Evolutionary conservation across 1,140 invertebrate genomes (phyloP), one percentile per base, ranked within the genome.

Genomic region (Papilio dardanus): DNA sequence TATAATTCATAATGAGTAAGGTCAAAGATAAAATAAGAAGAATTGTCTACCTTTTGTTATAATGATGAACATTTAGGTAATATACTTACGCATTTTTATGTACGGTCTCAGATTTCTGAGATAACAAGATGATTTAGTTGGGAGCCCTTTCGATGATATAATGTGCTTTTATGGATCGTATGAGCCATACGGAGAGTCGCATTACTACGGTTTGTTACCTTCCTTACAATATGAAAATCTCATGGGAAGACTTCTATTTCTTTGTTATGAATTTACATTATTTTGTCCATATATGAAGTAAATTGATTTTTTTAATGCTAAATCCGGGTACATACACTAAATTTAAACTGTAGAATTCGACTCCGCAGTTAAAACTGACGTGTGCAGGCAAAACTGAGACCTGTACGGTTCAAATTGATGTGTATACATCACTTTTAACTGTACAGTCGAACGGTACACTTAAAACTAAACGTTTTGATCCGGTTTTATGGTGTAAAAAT

Each of bases 81-180:
- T 66, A 66, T 33, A 66, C 16, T 35, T n/a, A 33, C 5, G 5
- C 12, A 62, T 40, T 37, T 69, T 69, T 19, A 37, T 69, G 42
- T 40, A 37, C 67, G 65, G 30, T 21, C 65, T 37, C 31, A 69
- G 67, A 69, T 69, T 69, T 69, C 67, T 33, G 33, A 35, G 67
- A 69, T 69, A 69, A 69, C 67, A 40, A 37, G 31, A 40, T 40
- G 67, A 69, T 69, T 69, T 69, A 69, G 67, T 69, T 69, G 10
- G n/a, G n/a, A 69, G 67, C 67, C 33, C 67, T 40, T 37, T 35
- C 54, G 24, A 62, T 28, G 54, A 62, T 62, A 69, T 69, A 35
- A 40, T 69, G 33, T 69, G 19, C 42, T 35, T 69, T 69, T 69
- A 69, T 69, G 67, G 67, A 69, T 69, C 67, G 33, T 21, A 69